A percentile compares a stretch with the other conserved stretches of the same genome.
Conservation (phyloP, 2,113 vertebrate genomes). For the Otocyon megalotis region DNA sequence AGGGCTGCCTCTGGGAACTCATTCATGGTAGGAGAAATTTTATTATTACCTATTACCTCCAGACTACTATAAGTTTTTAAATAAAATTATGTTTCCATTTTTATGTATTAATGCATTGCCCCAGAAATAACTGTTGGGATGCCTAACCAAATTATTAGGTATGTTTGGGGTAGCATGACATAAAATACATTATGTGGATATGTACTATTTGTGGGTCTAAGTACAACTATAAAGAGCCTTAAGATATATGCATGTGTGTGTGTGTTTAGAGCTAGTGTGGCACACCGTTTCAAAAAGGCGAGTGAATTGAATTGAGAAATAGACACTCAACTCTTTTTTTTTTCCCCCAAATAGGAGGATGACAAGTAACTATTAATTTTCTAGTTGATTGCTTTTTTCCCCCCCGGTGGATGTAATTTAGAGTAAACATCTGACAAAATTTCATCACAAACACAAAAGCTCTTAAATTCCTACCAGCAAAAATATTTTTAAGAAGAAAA, state of each 20-base stretch:
- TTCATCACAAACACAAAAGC: neutral
- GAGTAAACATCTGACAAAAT: neutral
- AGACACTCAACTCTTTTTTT: neutral
- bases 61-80: neutral
- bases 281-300: neutral
- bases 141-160: neutral
- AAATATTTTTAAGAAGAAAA: neutral
- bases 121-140: neutral
- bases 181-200: neutral
- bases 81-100: neutral
- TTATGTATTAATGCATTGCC: neutral
- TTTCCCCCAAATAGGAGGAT: neutral
- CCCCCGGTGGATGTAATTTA: neutral
- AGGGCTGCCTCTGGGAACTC: neutral
- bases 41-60: neutral
- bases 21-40: neutral
- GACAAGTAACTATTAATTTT: conserved; percentile 3
- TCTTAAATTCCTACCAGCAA: neutral
- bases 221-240: neutral
- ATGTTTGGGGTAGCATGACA: neutral
- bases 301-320: neutral
- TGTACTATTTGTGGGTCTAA: neutral
- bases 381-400: neutral
- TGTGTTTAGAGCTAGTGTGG: neutral
- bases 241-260: neutral